These are phyloP conservation scores for Philereme transversata DNA, from an alignment of 2,888 invertebrate species.

Conservation along the genomic window DNA sequence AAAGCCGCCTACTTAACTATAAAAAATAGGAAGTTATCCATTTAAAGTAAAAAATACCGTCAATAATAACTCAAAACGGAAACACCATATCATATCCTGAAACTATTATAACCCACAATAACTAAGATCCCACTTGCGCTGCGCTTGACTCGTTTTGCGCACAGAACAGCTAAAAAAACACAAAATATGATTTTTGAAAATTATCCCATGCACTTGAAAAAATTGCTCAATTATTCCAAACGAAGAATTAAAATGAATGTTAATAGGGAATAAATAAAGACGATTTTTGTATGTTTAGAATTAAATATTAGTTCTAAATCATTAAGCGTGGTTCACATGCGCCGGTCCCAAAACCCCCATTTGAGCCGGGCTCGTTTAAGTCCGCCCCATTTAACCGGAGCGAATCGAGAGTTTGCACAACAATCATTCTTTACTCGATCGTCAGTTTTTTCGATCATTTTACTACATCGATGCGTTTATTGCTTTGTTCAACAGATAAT, in stretches of 20 bases:
- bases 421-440: constrained; percentile 79
- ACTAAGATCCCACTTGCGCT: constrained; percentile 59
- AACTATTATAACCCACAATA: constrained; percentile 55
- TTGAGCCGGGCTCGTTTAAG: constrained; percentile 61
- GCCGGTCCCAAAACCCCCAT: constrained; percentile 45
- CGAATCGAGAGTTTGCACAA: constrained; percentile 81
- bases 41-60: constrained; percentile 57
- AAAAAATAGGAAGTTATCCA: constrained; percentile 62
- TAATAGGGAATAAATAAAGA: neutral
- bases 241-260: constrained; percentile 1
- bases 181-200: constrained; percentile 33
- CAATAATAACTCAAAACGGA: constrained; percentile 66
- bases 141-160: constrained; percentile 71
- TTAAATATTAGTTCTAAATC: constrained; percentile 66
- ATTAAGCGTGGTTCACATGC: constrained; percentile 78
- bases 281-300: constrained; percentile 8
- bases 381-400: constrained; percentile 78
- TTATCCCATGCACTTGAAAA: constrained; percentile 31
- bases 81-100: constrained; percentile 73
- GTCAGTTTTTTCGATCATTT: constrained; percentile 75
- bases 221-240: constrained; percentile 12
- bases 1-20: constrained; percentile 16
- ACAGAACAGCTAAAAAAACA: constrained; percentile 62
- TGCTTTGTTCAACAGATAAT: constrained; percentile 62
- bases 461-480: constrained; percentile 63